Percentiles rank a stretch among this genome's conserved stretches.
Evolutionary conservation across 1,140 invertebrate species (phyloP).

Genomic region (Scaptomyza pallida): DNA sequence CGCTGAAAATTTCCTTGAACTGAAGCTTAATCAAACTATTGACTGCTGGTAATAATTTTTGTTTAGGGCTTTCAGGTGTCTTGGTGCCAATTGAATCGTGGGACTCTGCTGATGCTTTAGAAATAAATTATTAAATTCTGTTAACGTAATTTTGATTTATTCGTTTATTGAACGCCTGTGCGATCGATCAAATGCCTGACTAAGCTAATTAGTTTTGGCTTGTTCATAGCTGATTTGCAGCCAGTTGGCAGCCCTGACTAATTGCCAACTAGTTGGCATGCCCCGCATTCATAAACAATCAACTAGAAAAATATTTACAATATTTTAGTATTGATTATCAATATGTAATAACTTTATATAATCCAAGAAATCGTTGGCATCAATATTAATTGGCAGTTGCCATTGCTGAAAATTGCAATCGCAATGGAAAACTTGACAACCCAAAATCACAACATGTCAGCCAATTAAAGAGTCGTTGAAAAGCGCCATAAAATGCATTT

Average conservation of each 20-base stretch:
- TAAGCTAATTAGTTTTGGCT: constrained; percentile 26
- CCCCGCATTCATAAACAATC: neutral
- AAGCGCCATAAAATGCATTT: constrained; percentile 44
- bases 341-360: constrained; percentile 23
- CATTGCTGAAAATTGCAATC: constrained; percentile 40
- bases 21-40: constrained; percentile 53
- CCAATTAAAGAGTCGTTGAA: constrained; percentile 74
- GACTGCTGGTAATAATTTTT: constrained; percentile 16
- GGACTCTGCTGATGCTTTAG: constrained; percentile 1
- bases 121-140: constrained; percentile 25
- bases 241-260: constrained; percentile 20
- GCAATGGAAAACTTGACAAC: constrained; percentile 58
- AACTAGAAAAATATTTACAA: neutral
- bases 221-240: constrained; percentile 31
- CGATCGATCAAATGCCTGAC: constrained; percentile 41
- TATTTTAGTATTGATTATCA: neutral
- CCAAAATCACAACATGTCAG: constrained; percentile 79
- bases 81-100: neutral
- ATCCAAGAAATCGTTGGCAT: neutral
- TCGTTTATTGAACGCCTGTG: constrained; percentile 19
- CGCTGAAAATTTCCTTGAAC: constrained; percentile 30
- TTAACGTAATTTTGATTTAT: constrained; percentile 13
- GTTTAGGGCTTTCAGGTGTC: constrained; percentile 18
- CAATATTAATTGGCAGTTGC: constrained; percentile 54
- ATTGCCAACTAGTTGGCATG: constrained; percentile 10